These are phyloP conservation scores for Tenebrosternarchus preto DNA, from an alignment of 2,113 vertebrate species.

Conservation along the genomic window DNA sequence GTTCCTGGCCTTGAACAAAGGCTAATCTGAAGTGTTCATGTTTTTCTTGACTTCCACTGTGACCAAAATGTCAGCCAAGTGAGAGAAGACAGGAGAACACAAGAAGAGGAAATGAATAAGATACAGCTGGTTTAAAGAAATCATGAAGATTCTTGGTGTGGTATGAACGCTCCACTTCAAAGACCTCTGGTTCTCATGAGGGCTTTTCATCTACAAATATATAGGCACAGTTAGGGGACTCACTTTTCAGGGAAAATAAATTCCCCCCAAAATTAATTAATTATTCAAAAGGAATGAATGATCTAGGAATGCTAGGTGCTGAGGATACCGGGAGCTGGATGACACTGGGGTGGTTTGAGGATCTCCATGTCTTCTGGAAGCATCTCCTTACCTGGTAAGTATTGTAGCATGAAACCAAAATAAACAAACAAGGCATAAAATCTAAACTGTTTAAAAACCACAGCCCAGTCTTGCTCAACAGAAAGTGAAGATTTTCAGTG, in stretches of 20 bases:
- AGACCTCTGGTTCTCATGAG: background rate
- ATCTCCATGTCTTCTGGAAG: background rate
- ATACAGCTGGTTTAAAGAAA: constrained; percentile 7
- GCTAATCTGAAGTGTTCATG: constrained; percentile 21
- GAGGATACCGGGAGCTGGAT: too few species aligned
- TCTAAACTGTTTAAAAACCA: too few species aligned
- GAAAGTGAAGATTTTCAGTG: background rate
- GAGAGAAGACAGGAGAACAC: background rate
- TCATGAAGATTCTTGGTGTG: constrained; percentile 13
- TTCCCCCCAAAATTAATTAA: too few species aligned
- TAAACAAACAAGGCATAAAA: too few species aligned
- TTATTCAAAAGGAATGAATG: too few species aligned
- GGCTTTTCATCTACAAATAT: background rate
- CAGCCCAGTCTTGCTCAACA: background rate
- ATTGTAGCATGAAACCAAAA: background rate
- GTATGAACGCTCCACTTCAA: constrained; percentile 35
- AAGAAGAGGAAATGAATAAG: constrained; percentile 56
- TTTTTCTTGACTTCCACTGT: background rate
- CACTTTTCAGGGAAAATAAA: background rate
- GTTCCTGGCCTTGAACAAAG: background rate
- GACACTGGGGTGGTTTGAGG: too few species aligned
- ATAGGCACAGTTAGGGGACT: background rate
- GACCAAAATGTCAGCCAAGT: constrained; percentile 26
- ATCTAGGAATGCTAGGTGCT: too few species aligned
- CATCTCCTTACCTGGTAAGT: background rate